A percentile compares a stretch with the other conserved stretches of the same genome.
Conservation (phyloP, 2,888 invertebrate species). For the Sinelater perroti region DNA sequence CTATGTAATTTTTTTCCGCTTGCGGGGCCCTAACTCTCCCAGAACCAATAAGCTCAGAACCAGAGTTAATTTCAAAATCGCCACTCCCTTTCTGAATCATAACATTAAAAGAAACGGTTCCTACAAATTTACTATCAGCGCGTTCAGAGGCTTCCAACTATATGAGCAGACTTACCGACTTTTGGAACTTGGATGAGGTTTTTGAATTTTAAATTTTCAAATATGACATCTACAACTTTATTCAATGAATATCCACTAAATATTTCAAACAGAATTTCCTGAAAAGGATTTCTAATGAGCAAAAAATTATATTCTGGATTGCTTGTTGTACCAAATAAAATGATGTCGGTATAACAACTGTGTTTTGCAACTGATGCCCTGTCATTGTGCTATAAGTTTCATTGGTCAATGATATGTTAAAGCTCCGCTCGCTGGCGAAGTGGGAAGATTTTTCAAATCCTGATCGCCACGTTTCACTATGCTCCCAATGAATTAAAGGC, state of each 20-base stretch:
- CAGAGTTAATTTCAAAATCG: slow-evolving; percentile 59
- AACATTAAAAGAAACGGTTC: slow-evolving; percentile 57
- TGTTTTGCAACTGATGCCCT: slow-evolving; percentile 55
- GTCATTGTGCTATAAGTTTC: slow-evolving; percentile 55
- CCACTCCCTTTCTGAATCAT: slow-evolving; percentile 60
- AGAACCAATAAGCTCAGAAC: slow-evolving; percentile 73
- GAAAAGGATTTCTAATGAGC: slow-evolving; percentile 15
- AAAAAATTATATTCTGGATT: no score
- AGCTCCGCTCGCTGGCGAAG: slow-evolving; percentile 53
- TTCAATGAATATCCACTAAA: slow-evolving; percentile 45
- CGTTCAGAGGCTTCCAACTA: no score
- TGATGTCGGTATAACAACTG: slow-evolving; percentile 53
- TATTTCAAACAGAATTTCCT: slow-evolving; percentile 50
- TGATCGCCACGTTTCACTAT: slow-evolving; percentile 78
- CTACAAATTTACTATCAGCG: slow-evolving; percentile 22
- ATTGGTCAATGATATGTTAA: slow-evolving; percentile 63
- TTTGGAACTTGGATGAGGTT: slow-evolving; percentile 53
- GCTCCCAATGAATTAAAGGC: slow-evolving; percentile 88
- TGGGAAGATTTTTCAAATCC: slow-evolving; percentile 54
- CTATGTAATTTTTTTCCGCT: slow-evolving; percentile 65
- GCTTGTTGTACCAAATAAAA: slow-evolving; percentile 50
- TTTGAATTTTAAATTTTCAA: slow-evolving; percentile 57
- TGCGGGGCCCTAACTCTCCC: slow-evolving; percentile 71
- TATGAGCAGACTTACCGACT: slow-evolving; percentile 46
- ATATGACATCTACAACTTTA: slow-evolving; percentile 52